Conservation (phyloP, 2,888 invertebrate species). For the Hemithea aestivaria region DNA sequence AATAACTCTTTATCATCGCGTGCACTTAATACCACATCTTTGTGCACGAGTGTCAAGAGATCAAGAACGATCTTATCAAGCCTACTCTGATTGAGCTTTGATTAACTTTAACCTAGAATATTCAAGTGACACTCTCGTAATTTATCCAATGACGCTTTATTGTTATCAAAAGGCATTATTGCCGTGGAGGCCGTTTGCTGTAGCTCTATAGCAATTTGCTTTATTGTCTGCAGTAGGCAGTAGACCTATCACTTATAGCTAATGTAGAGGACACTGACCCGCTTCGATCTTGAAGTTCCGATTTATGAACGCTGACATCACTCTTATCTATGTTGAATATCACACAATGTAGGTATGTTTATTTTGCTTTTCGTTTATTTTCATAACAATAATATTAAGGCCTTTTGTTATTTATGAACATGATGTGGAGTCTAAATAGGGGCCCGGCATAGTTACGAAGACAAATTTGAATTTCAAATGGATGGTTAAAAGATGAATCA, state of each 20-base stretch:
- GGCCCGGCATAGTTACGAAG: too few relatives aligned
- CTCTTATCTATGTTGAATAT: conserved; percentile 34
- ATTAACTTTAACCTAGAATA: conserved; percentile 18
- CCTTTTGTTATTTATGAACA: conserved; percentile 11
- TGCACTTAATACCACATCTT: conserved; percentile 31
- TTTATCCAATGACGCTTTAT: conserved; percentile 31
- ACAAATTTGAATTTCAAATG: conserved; percentile 38
- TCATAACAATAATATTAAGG: conserved; percentile 26
- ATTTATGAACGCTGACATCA: conserved; percentile 48
- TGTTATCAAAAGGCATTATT: conserved; percentile 34
- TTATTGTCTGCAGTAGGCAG: conserved; percentile 52
- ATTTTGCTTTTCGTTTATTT: conserved; percentile 24
- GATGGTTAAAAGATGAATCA: conserved; percentile 41
- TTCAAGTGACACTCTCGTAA: conserved; percentile 19
- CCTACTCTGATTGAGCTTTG: conserved; percentile 21
- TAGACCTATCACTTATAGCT: conserved; percentile 50
- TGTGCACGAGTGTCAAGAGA: conserved; percentile 23
- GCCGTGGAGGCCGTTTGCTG: conserved; percentile 38
- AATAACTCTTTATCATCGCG: conserved; percentile 37
- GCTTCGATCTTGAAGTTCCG: conserved; percentile 45
- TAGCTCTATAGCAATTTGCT: conserved; percentile 49
- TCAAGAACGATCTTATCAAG: conserved; percentile 20
- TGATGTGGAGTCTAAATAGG: conserved; percentile 12
- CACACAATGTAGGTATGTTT: conserved; percentile 21
- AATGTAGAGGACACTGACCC: conserved; percentile 63